Conservation (phyloP, 2,797 vertebrate genomes). For the Siniperca scherzeri region DNA sequence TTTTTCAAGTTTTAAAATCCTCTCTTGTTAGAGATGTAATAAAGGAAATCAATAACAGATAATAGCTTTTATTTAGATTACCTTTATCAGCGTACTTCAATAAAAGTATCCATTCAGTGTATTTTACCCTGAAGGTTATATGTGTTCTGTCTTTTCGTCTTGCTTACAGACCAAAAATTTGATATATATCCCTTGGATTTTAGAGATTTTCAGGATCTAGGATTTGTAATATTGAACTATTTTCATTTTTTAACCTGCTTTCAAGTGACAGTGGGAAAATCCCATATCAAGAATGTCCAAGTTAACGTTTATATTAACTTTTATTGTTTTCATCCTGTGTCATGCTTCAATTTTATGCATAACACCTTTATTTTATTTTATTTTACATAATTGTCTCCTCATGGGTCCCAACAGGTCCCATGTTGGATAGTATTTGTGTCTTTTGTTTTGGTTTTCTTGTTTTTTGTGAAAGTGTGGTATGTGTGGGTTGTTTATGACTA, state of each 20-base stretch:
- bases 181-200: background rate
- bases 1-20: background rate
- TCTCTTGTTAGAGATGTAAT: background rate
- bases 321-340: background rate
- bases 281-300: background rate
- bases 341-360: background rate
- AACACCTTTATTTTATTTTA: background rate
- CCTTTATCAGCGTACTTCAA: background rate
- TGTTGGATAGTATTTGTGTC: background rate
- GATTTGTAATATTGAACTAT: background rate
- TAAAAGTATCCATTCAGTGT: background rate
- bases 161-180: background rate
- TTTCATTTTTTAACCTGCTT: background rate
- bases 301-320: background rate
- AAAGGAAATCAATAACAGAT: background rate
- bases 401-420: background rate
- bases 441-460: background rate
- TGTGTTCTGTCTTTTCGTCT: background rate
- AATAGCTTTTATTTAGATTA: background rate
- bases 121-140: background rate
- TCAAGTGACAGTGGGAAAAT: background rate
- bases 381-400: background rate
- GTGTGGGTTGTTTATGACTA: background rate
- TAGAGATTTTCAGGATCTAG: background rate
- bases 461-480: background rate